Evolutionary conservation across 2,888 invertebrate genomes (phyloP), one percentile per base, ranked within the genome.

Genomic region (Schizotus pectinicornis): DNA sequence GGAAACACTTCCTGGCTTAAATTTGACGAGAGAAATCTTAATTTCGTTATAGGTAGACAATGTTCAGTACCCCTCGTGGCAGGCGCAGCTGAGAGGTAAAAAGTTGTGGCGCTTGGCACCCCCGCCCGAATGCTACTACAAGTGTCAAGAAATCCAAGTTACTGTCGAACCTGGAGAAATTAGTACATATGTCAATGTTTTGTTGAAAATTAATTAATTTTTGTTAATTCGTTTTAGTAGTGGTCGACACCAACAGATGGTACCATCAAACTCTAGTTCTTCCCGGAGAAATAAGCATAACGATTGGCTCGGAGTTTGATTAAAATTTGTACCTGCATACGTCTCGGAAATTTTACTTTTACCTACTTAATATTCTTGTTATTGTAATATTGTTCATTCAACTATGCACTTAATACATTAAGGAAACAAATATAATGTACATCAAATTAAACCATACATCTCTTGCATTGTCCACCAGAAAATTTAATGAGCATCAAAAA

Each of bases 281-380:
- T 41, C 92, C 94, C 0, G 88, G 91, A 11, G 91, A 92, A 67
- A 88, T 97, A 74, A 98, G 97, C 81, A 92, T 98, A 70, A 95
- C 96, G 0, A 96, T 98, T 68, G 98, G 97, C 32, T 94, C 97
- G 0, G 98, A 98, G 79, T 98, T 92, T 78, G 97, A 98, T 79
- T 97, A 81, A 83, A 32, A 31, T 13, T 5, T 22, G 22, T 33
- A 7, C 33, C 7, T 33, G 7, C 33, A 7, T 33, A 7, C 7
- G 33, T 7, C 33, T 33, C 7, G 6, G 7, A 33, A 33, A 6
- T 33, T 33, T 33, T 33, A 33, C n/a, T n/a, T n/a, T n/a, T n/a
- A n/a, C n/a, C n/a, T n/a, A n/a, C n/a, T n/a, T n/a, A n/a, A n/a
- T n/a, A n/a, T n/a, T n/a, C n/a, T n/a, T n/a, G n/a, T n/a, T n/a